phyloP scores from a whole-genome alignment of 1,140 invertebrate species.

The Stegodyphus dumicola region DNA sequence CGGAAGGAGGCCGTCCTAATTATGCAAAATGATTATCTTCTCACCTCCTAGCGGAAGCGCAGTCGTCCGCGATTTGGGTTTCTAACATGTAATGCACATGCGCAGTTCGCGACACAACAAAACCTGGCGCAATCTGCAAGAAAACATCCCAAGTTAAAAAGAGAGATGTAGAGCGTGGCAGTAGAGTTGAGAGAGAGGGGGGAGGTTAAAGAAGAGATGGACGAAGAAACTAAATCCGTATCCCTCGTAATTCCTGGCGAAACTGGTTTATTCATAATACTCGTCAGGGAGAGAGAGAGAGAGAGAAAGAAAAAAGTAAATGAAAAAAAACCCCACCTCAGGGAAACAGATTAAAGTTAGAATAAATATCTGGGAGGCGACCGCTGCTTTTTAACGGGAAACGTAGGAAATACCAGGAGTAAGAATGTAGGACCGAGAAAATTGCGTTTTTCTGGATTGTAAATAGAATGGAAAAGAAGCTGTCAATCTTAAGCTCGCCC shows the following conservation, averaged over 20 bases:
- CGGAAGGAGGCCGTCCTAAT: conserved; percentile 8
- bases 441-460: conserved; percentile 59
- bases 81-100: background rate
- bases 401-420: conserved; percentile 22
- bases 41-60: conserved; percentile 17
- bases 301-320: conserved; percentile 28
- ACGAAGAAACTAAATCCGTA: conserved; percentile 35
- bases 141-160: conserved; percentile 20
- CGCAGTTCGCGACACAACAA: background rate
- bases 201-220: no score
- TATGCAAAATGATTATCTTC: conserved; percentile 47
- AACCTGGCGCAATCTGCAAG: conserved; percentile 32
- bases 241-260: conserved; percentile 51
- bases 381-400: conserved; percentile 55
- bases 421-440: conserved; percentile 55
- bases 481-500: conserved; percentile 48
- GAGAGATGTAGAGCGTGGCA: background rate
- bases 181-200: background rate
- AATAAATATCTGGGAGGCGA: conserved; percentile 53
- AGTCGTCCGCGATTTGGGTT: background rate
- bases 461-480: conserved; percentile 59
- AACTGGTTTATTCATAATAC: conserved; percentile 60
- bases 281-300: conserved; percentile 16
- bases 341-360: conserved; percentile 57
- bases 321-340: conserved; percentile 34